Evolutionary conservation across 2,888 invertebrate genomes (phyloP).

Genomic region (Lepetodrilus schrolli): DNA sequence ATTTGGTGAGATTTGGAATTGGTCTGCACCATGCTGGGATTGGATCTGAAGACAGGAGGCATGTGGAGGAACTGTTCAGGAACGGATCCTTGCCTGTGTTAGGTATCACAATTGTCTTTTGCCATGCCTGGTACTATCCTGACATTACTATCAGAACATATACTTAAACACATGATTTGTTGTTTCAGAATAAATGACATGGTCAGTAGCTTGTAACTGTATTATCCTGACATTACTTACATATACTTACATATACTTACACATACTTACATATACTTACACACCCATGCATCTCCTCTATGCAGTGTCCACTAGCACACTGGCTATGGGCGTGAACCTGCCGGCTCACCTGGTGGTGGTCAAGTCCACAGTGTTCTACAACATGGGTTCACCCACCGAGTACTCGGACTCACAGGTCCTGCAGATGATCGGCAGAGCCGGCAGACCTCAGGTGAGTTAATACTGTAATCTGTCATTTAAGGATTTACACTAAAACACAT

Average conservation of each 20-base stretch:
- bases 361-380: slow-evolving; percentile 85
- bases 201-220: neutral
- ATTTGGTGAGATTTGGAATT: slow-evolving; percentile 80
- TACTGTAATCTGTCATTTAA: neutral
- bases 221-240: neutral
- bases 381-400: slow-evolving; percentile 80
- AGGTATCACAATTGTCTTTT: too few relatives aligned
- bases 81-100: slow-evolving; percentile 82
- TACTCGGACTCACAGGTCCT: slow-evolving; percentile 84
- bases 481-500: neutral
- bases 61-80: slow-evolving; percentile 82
- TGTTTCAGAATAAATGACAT: neutral
- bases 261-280: too few relatives aligned
- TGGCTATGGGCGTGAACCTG: slow-evolving; percentile 88
- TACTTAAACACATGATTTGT: too few relatives aligned
- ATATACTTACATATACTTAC: too few relatives aligned
- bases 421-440: slow-evolving; percentile 90
- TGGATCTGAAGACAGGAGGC: slow-evolving; percentile 80
- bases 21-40: slow-evolving; percentile 88
- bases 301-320: slow-evolving; percentile 75
- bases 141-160: too few relatives aligned
- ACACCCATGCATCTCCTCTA: neutral
- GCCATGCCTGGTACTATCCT: too few relatives aligned
- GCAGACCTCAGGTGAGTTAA: slow-evolving; percentile 79
- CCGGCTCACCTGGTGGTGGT: slow-evolving; percentile 88